These are phyloP conservation scores for Lycia hirtaria DNA, from an alignment of 2,888 invertebrate genomes.

Conservation along the genomic window DNA sequence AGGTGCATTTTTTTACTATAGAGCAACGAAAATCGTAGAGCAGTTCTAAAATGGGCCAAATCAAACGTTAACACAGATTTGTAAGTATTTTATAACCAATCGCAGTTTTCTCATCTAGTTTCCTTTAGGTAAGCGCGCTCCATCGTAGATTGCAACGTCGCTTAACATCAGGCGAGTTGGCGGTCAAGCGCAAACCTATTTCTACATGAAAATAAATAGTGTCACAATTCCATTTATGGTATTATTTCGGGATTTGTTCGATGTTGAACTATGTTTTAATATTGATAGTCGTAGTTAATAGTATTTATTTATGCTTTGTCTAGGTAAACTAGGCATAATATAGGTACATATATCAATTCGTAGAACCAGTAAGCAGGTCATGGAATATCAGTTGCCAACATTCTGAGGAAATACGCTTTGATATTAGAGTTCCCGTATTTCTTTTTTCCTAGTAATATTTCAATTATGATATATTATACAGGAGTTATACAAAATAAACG, in stretches of 20 bases:
- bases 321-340: slow-evolving; percentile 13
- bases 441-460: slow-evolving; percentile 12
- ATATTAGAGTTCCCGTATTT: slow-evolving; percentile 17
- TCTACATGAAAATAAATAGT: too few species aligned
- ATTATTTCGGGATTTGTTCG: not conserved
- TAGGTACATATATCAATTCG: slow-evolving; percentile 9
- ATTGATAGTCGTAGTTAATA: not conserved
- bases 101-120: too few species aligned
- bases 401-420: slow-evolving; percentile 18
- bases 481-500: not conserved
- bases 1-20: too few species aligned
- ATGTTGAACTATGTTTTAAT: not conserved
- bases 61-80: slow-evolving; percentile 54
- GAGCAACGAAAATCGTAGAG: slow-evolving; percentile 13
- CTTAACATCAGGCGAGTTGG: too few species aligned
- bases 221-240: slow-evolving; percentile 9
- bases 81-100: too few species aligned
- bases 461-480: not conserved
- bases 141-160: too few species aligned
- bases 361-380: slow-evolving; percentile 23
- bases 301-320: slow-evolving; percentile 1
- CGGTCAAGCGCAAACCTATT: too few species aligned
- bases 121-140: too few species aligned
- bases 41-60: slow-evolving; percentile 63
- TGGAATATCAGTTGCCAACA: slow-evolving; percentile 22